Evolutionary conservation across 2,888 invertebrate species (phyloP), one percentile per base, ranked within the genome.

Genomic region (Arctia plantaginis): DNA sequence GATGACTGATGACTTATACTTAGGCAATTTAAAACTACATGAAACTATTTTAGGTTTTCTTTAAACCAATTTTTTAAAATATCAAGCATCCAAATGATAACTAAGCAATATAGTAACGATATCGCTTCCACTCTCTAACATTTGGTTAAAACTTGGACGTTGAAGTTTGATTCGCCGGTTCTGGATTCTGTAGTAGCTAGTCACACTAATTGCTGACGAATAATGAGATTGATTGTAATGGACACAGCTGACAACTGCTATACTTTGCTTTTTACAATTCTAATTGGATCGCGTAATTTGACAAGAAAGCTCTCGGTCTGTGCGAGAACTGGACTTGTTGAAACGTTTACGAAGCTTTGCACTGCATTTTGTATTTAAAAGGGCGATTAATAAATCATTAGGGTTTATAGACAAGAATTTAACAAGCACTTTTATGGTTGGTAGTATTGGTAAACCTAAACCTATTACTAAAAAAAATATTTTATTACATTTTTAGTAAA

Each of bases 181-280:
- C 82, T 85, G 86, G 81, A 81, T 77, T 78, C 74, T 71, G 67
- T 64, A 67, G 70, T 35, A 71, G 70, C 44, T 30, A 78, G 88
- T 83, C 80, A 74, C 83, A 79, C 90, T 93, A 93, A 93, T 92
- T 92, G 90, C 83, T 87, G 84, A 88, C 92, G 90, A 68, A 41
- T 76, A 93, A 93, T 90, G 89, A 91, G 92, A 93, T 92, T 92
- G 93, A 94, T 93, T 92, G 90, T 89, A 90, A 92, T 83, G 87
- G 91, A 90, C 92, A 90, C 67, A 71, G 66, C n/a, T 47, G 79
- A 82, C 79, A 77, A 75, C 74, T 77, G 70, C 78, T 80, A 80
- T 83, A 82, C 84, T 84, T 76, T 81, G 72, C 73, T 77, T 82
- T 81, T 62, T 74, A 77, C 75, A 35, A 39, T 70, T 55, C 62